Percentiles rank a stretch among this genome's conserved stretches.
These are phyloP conservation scores for Eupithecia abbreviata DNA, from an alignment of 2,888 invertebrate genomes.

Conservation along the genomic window DNA sequence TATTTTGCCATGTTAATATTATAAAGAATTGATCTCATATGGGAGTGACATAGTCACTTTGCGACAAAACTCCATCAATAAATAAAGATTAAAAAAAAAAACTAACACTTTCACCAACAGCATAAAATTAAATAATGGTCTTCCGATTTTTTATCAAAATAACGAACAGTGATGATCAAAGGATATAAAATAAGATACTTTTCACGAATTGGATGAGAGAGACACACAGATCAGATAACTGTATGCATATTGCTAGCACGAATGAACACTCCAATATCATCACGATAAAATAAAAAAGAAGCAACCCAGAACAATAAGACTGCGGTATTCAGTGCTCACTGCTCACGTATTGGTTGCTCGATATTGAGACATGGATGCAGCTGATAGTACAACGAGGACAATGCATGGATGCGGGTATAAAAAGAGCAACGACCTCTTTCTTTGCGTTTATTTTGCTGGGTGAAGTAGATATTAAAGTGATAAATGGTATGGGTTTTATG, in stretches of 20 bases:
- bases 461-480: conserved; percentile 26
- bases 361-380: conserved; percentile 37
- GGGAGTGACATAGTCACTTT: no score
- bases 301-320: not conserved
- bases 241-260: not conserved
- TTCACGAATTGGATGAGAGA: not conserved
- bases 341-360: conserved; percentile 25
- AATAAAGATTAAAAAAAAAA: no score
- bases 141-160: not conserved
- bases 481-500: conserved; percentile 28
- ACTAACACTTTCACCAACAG: no score
- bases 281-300: not conserved
- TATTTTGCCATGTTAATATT: no score
- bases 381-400: conserved; percentile 30
- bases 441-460: conserved; percentile 22
- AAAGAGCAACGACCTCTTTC: conserved; percentile 29
- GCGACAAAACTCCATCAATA: no score
- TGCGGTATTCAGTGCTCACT: conserved; percentile 9
- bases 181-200: not conserved
- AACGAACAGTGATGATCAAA: not conserved
- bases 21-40: no score
- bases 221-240: not conserved
- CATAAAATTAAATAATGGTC: no score
- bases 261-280: conserved; percentile 6
- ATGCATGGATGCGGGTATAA: conserved; percentile 28